Evolutionary conservation across 2,113 vertebrate species (phyloP), one percentile per base, ranked within the genome.

Genomic region (Nothoprocta pentlandii): DNA sequence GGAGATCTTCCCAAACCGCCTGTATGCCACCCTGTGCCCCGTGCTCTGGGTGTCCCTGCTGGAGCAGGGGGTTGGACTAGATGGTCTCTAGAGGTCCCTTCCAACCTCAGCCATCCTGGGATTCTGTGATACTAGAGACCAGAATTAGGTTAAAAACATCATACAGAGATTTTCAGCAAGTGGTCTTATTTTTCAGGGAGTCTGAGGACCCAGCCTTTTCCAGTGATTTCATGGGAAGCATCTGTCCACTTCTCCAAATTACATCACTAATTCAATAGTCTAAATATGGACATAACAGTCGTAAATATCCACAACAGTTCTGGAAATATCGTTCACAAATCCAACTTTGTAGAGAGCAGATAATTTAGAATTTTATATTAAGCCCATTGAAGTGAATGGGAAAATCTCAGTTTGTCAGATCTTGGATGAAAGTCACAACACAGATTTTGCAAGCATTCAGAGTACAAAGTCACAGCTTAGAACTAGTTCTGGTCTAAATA

Each of bases 191-290:
- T 93, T 84, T 81, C 62, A 92, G 30, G 44, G 68, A 47, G 22
- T 69, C 32, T 84, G 74, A 73, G 47, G 51, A 58, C 6, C n/a
- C 49, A 64, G 22, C 56, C 10, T 59, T 8, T 59, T 80, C 16
- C 39, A 63, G 26, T 68, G 77, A 73, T 81, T 91, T 82, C 86
- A 20, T 32, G 63, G 61, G 42, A 95, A 85, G 42, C 12, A 42
- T 69, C 49, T 93, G 59, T 10, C 54, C 28, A 25, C 61, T 87
- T 42, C 53, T 58, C 41, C 67, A 49, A 89, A 70, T 3, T 11
- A 0, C 17, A 0, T 39, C 58, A 15, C 62, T 80, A 44, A 34
- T 67, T 56, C 62, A 67, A 26, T 16, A 26, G 22, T 28, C 62
- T 36, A 63, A 90, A 42, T 47, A 21, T 36, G 46, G 46, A n/a